Evolutionary conservation across 2,113 vertebrate genomes (phyloP), one percentile per base, ranked within the genome.

Genomic region (Noturus placidus): DNA sequence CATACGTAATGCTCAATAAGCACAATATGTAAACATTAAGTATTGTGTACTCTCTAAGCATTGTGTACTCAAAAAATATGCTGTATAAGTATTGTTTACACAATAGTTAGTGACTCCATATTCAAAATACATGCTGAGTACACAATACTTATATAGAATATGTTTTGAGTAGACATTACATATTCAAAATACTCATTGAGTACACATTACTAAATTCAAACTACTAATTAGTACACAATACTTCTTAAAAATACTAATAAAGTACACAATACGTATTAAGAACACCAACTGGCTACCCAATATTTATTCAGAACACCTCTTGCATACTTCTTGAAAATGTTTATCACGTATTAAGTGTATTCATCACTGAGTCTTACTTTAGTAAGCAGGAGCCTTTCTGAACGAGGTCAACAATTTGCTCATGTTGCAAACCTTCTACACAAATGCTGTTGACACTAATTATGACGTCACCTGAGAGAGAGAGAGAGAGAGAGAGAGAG

Each of bases 341-440:
- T 19, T 17, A 3, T 56, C 50, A 5, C 15, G 38, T 35, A 59
- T 35, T 11, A 17, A 78, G 2, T 61, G 30, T 6, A 56, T 52
- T 54, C 65, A 38, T 54, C 59, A 30, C 50, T 76, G 11, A 65
- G 13, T 46, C 91, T 90, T 94, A 97, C 97, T 93, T 96, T 89
- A 97, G 82, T 9, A 90, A 83, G 86, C 95, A 96, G 89, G 96
- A 94, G 0, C 33, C 3, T 2, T 95, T 93, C 89, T 93, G 94
- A 90, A 97, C 95, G 89, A 96, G 88, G 86, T 96, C 93, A 46
- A 96, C 95, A 2, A 96, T 95, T 63, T 96, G 94, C 91, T 95
- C 95, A 93, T 96, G 95, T 0, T 87, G 91, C n/a, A 94, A 96
- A 0, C 95, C 96, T 83, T 95, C 91, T 0, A 90, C 94, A 90